Evolutionary conservation across 2,888 invertebrate species (phyloP), one percentile per base, ranked within the genome.

Genomic region (Arge pagana): DNA sequence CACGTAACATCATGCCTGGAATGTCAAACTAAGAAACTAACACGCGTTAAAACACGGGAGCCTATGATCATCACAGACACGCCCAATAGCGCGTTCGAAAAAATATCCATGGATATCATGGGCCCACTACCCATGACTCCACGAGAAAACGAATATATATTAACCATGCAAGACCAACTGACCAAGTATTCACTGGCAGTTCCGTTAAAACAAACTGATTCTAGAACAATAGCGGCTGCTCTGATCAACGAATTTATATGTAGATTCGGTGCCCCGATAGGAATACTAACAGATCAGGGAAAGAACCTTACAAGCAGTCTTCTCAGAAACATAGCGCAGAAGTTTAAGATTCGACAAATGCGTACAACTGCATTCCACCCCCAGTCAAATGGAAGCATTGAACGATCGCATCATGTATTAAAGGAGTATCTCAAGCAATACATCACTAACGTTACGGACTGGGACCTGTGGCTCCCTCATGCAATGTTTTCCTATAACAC

Each of bases 251-350:
- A 54, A 2, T 59, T 60, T 7, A 50, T 64, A 4, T 54, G 56
- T 15, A 40, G 40, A 7, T 60, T 57, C 15, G 62, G 62, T 1
- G 21, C 57, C 2, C 62, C 62, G 0, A 53, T 52, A 19, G 10
- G 23, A 3, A 21, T 59, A 1, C 11, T 64, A 8, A 61, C 62
- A 0, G 64, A 66, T 23, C 60, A 60, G 48, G 62, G 64, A 1
- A 41, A 53, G 6, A 59, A 61, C 33, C 63, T 65, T 15, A 10
- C 55, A 1, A 59, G 60, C 5, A 24, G 36, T 1, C 16, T 64
- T 4, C 52, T 64, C 33, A 30, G 50, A 33, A n/a, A 42, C 33
- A 16, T 64, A 0, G 50, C 53, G 0, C 57, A 56, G 50, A 13
- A 51, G 2, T 65, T 60, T 10, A 53, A 41, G 26, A 60, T 63